Evolutionary conservation across 2,888 invertebrate genomes (phyloP), one percentile per base, ranked within the genome.

Genomic region (Euzophera pinguis): DNA sequence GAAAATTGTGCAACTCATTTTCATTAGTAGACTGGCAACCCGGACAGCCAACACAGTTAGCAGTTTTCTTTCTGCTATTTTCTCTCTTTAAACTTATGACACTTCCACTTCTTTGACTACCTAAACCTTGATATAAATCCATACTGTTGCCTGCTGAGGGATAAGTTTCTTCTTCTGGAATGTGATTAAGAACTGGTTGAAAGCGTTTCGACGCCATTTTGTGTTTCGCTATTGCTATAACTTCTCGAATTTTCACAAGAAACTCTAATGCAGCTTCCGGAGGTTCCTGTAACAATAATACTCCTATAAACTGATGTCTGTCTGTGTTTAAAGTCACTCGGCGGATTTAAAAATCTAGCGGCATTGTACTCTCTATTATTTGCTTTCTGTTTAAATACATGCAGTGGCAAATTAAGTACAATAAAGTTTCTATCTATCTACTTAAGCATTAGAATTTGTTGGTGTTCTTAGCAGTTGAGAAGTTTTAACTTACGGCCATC

Each of bases 261-360:
- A 98, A 98, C 80, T 98, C 97, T 62, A 97, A 86, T 17, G 98
- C 97, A 51, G 97, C 96, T 39, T 96, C 95, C 43, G 98, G 97
- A 16, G 98, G 98, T 63, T 96, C 94, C 95, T 96, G 86, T n/a
- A 90, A 50, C 22, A 5, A 22, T 22, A 22, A 22, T 3, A 22
- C 22, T n/a, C n/a, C n/a, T n/a, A n/a, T n/a, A n/a, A n/a, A n/a
- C n/a, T n/a, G n/a, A n/a, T n/a, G n/a, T n/a, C n/a, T n/a, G n/a
- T n/a, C n/a, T n/a, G n/a, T n/a, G n/a, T n/a, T n/a, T n/a, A n/a
- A n/a, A n/a, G n/a, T n/a, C n/a, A n/a, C n/a, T n/a, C n/a, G n/a
- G n/a, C n/a, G n/a, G n/a, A n/a, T n/a, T n/a, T n/a, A n/a, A n/a
- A n/a, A n/a, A n/a, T n/a, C n/a, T n/a, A n/a, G n/a, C n/a, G n/a